These are phyloP conservation scores for Hesperia comma DNA, from an alignment of 2,888 invertebrate genomes.

Conservation along the genomic window DNA sequence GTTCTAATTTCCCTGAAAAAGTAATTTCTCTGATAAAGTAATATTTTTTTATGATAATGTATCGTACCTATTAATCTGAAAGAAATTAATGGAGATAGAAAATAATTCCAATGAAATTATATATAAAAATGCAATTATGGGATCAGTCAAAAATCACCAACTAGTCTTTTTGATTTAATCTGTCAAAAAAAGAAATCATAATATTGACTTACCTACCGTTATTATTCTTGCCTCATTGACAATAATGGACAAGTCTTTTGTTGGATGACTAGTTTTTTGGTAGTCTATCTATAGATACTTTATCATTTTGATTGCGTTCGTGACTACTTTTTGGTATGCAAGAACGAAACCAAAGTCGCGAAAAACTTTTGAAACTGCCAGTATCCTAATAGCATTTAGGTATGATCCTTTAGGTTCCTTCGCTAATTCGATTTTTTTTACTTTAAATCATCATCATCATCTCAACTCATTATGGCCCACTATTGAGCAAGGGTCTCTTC, in stretches of 20 bases:
- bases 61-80: too few species aligned
- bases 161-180: slow-evolving; percentile 12
- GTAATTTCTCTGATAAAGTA: too few species aligned
- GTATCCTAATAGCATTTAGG: neutral
- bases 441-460: too few species aligned
- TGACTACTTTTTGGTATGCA: slow-evolving; percentile 17
- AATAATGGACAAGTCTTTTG: slow-evolving; percentile 16
- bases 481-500: too few species aligned
- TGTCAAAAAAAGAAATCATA: slow-evolving; percentile 8
- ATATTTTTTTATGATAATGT: too few species aligned
- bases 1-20: too few species aligned
- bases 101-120: too few species aligned
- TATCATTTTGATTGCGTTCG: slow-evolving; percentile 26
- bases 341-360: neutral
- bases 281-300: slow-evolving; percentile 12
- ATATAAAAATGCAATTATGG: too few species aligned
- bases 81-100: too few species aligned
- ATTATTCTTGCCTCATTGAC: slow-evolving; percentile 22
- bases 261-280: slow-evolving; percentile 23
- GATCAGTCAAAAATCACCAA: neutral
- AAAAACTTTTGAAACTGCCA: neutral
- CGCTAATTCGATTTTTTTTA: too few species aligned
- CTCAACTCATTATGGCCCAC: too few species aligned
- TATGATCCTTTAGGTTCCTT: neutral
- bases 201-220: slow-evolving; percentile 26